Percentiles rank a stretch among this genome's conserved stretches.
Conservation (phyloP, 2,113 vertebrate species). For the Campylorhamphus procurvoides region DNA sequence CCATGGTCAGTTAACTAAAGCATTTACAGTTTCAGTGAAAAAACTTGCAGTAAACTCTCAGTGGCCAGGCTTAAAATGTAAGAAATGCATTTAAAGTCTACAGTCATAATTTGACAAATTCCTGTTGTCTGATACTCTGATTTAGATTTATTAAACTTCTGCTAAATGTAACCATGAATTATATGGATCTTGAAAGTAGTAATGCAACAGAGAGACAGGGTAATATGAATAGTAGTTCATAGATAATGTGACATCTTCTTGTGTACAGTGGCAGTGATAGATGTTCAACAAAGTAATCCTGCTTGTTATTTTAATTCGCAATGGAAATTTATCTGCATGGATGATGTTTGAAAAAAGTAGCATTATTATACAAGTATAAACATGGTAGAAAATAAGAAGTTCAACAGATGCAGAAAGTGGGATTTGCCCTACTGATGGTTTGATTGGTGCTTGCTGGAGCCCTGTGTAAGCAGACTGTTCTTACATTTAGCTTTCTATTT, state of each 20-base stretch:
- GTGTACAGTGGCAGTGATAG: neutral
- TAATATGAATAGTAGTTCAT: neutral
- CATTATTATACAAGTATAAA: neutral
- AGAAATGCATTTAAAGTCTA: neutral
- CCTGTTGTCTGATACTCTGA: neutral
- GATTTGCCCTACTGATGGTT: neutral
- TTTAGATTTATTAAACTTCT: neutral
- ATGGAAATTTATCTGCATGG: neutral
- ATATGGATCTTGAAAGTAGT: neutral
- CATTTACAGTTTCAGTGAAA: neutral
- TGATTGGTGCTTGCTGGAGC: slow-evolving; percentile 8
- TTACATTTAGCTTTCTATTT: slow-evolving; percentile 52
- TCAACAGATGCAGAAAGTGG: neutral
- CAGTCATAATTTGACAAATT: neutral
- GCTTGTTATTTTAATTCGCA: neutral
- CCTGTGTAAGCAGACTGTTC: slow-evolving; percentile 1
- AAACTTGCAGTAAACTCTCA: neutral
- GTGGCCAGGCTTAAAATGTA: neutral
- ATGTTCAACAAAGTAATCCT: neutral
- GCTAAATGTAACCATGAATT: neutral
- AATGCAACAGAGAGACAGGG: neutral
- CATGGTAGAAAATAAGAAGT: neutral
- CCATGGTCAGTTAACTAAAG: neutral
- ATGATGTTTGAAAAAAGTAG: neutral
- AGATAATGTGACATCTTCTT: neutral